Base-by-base conservation (phyloP, 2,888 invertebrate genomes). In the Dendrolimus houi region DNA sequence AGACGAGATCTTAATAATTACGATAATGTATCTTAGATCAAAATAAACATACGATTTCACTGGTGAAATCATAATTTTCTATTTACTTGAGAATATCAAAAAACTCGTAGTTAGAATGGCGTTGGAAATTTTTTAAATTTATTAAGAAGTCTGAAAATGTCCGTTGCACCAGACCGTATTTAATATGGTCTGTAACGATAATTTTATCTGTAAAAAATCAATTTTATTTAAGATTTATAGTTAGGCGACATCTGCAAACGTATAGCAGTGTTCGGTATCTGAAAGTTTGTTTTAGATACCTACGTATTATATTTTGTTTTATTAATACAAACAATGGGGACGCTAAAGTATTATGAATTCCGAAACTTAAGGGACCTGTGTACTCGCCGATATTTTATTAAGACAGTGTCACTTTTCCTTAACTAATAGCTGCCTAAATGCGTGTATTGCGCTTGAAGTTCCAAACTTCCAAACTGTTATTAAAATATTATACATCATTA, bases 181-280 rank as follows among this genome's bases (percentile, higher is more conserved):
- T 81, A 81, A 85, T 84, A 82, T 75, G 81, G 83, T 81, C 83
- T 76, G 71, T 79, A 80, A 81, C 77, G 73, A 77, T 84, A 82
- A 81, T 78, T 79, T 78, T 77, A 83, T 78, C 76, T 83, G 80
- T 87, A 87, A 79, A 70, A 77, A 83, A 80, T 81, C 71, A 68
- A 79, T 84, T 86, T 86, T 71, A 74, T 86, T 87, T 84, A 84
- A 83, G 81, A 77, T 79, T 80, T 81, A 84, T 85, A 87, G 81
- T 79, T 83, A 87, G 81, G 81, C 72, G 74, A 75, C 79, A 75
- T 79, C 77, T 76, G 77, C 81, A 79, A 75, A 74, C 71, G 71
- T 75, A 74, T 74, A 75, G 77, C 71, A 70, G 70, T 73, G 72
- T 75, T 74, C 70, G 72, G 72, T 74, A 71, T 76, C 73, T 79